Evolutionary conservation across 2,113 vertebrate genomes (phyloP), one percentile per base, ranked within the genome.

Genomic region (Tiliqua scincoides): DNA sequence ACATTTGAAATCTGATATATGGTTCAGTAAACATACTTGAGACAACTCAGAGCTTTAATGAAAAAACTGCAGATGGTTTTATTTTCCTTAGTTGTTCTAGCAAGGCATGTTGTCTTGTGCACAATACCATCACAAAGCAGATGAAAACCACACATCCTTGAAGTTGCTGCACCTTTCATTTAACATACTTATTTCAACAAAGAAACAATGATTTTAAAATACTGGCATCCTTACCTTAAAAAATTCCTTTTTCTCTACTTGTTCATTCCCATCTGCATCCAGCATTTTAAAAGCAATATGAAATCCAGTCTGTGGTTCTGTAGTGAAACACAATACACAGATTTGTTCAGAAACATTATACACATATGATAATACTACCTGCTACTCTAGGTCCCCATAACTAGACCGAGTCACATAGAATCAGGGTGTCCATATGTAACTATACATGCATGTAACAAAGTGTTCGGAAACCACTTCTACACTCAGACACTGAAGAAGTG

Each of bases 211-310:
- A 62, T 72, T 72, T 80, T 30, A 40, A 81, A 74, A 87, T 80
- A 83, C 1, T 1, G 82, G 80, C 35, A 52, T 12, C 86, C 96
- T 93, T 96, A 99, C 99, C 97, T 97, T 99, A 80, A 98, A 96
- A 93, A 99, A 99, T 87, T 99, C 98, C 91, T 97, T 99, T 92
- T 96, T 98, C 94, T 99, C 99, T 93, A 99, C 98, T 57, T 97
- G 98, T 90, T 98, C 98, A 91, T 99, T 98, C 80, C 98, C 98
- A 93, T 99, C 99, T 79, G 96, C 85, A 91, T 99, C 99, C 67
- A 99, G 95, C 99, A 99, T 99, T 96, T 98, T 98, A 96, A 99
- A 99, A 91, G 98, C 98, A 88, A 99, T 98, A 67, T 98, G 97
- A 96, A 99, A 99, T 88, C 98, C 98, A 77, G 97, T 98, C 78